Evolutionary conservation across 2,113 vertebrate genomes (phyloP).

Genomic region (Onychostoma macrolepis): DNA sequence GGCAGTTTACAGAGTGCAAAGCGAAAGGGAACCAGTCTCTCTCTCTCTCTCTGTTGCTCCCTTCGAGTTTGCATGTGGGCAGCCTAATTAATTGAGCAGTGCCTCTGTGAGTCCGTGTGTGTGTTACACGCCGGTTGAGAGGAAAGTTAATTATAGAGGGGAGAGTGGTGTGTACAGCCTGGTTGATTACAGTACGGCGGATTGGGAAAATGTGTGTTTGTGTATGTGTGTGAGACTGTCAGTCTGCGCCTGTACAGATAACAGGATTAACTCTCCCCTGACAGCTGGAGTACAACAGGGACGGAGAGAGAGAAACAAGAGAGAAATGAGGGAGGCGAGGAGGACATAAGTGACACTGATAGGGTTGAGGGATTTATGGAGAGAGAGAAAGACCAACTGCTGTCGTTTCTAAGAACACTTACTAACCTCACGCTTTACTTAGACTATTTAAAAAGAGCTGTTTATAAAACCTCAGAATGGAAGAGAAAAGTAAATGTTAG

Average conservation of each 20-base stretch:
- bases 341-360: slow-evolving; percentile 66
- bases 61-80: slow-evolving; percentile 35
- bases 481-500: background rate
- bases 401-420: slow-evolving; percentile 36
- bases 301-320: slow-evolving; percentile 51
- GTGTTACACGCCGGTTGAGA: slow-evolving; percentile 37
- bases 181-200: slow-evolving; percentile 57
- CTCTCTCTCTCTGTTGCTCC: slow-evolving; percentile 3
- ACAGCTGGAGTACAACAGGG: slow-evolving; percentile 69
- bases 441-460: background rate
- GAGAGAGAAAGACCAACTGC: slow-evolving; percentile 50
- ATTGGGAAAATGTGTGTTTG: slow-evolving; percentile 48
- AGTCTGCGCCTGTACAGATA: slow-evolving; percentile 74
- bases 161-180: slow-evolving; percentile 51
- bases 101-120: slow-evolving; percentile 33
- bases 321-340: slow-evolving; percentile 51
- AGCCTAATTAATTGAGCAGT: slow-evolving; percentile 46
- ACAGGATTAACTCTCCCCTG: slow-evolving; percentile 75
- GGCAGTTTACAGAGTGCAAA: slow-evolving; percentile 7
- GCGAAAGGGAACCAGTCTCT: slow-evolving; percentile 8
- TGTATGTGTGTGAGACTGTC: slow-evolving; percentile 63
- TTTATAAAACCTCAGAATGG: background rate
- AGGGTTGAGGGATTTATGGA: slow-evolving; percentile 63
- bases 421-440: background rate
- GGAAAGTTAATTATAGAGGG: slow-evolving; percentile 56